Base-by-base conservation (phyloP, 2,888 invertebrate species). In the Mesorhabditis spiculigera region DNA sequence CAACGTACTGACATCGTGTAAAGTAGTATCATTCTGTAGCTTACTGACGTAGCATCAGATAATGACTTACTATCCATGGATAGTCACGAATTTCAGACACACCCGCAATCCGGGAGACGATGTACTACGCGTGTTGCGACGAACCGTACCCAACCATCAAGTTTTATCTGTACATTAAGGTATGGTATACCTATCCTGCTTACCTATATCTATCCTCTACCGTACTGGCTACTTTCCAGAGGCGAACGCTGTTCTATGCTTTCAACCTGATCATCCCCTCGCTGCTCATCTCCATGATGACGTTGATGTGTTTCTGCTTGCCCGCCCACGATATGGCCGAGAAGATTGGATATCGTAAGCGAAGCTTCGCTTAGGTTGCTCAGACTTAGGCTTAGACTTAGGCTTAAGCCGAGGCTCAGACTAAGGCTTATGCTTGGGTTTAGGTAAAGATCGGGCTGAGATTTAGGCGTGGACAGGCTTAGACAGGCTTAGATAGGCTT, bases 61-160 rank as follows among this genome's bases (percentile, higher is more conserved):
- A 28, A 1, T 28, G 28, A 28, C 28, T 3, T 28, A 28, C 28
- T 28, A 28, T 77, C 10, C 81, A 77, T 68, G 80, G 81, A n/a
- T 80, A 82, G 68, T 82, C 81, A 80, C 75, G 75, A 63, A 65
- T 81, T 10, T 65, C 78, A 6, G 67, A 70, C 3, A 74, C 78
- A 3, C 87, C 87, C 0, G 88, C 85, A 4, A 72, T 75, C 41
- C 73, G 87, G 61, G 86, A 86, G 73, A 86, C 86, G 45, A 71
- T 69, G n/a, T 79, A 79, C 69, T 88, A 89, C 89, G 91, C 94
- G 87, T 93, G 89, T 93, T 96, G 90, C 93, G 95, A 88, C 91
- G 95, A 85, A 65, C 82, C 83, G 16, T 88, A 87, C 80, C 86
- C 95, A 87, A 79, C 78, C 6, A 72, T 79, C 28, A 78, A 75